phyloP scores from a whole-genome alignment of 2,113 vertebrate species.

The Formicarius rufipectus region DNA sequence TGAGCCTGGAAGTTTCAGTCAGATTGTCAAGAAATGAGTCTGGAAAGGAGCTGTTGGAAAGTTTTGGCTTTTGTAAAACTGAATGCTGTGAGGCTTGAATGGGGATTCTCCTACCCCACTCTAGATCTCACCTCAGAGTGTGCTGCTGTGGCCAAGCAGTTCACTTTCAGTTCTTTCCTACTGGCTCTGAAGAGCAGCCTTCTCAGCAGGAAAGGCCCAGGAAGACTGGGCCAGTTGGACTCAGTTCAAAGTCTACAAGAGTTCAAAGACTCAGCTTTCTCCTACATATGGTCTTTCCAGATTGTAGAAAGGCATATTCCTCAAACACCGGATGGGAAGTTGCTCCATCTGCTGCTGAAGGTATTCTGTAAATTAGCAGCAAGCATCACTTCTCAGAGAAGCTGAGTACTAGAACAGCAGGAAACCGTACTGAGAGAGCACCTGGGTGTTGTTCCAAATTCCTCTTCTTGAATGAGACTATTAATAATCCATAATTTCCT shows the following conservation, averaged over 20 bases:
- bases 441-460: neutral
- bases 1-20: neutral
- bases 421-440: neutral
- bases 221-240: neutral
- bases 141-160: neutral
- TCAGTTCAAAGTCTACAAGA: neutral
- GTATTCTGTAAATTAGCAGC: neutral
- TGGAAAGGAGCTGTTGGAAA: neutral
- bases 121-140: neutral
- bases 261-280: neutral
- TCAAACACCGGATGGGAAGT: neutral
- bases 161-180: neutral
- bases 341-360: neutral
- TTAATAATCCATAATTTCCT: neutral
- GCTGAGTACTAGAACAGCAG: neutral
- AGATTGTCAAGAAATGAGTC: neutral
- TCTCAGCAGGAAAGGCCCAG: neutral
- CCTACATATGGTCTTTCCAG: neutral
- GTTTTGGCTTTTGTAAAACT: neutral
- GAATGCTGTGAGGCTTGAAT: neutral
- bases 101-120: neutral
- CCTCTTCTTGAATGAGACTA: neutral
- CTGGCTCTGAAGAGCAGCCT: neutral
- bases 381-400: neutral
- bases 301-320: neutral